phyloP scores from a whole-genome alignment of 2,113 vertebrate genomes.

The Grallaria varia region DNA sequence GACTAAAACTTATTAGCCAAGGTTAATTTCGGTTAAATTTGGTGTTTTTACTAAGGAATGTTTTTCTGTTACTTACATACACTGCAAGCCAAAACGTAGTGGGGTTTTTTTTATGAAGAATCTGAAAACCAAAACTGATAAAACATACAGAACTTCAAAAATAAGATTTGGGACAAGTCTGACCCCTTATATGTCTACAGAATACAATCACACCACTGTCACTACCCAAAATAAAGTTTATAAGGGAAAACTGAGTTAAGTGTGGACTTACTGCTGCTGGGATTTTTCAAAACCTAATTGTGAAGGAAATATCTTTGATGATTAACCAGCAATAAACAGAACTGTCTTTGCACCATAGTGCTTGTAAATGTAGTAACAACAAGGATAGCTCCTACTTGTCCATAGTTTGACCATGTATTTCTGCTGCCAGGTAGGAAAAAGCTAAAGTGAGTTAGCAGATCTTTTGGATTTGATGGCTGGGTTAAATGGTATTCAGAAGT shows the following conservation, averaged over 20 bases:
- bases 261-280: background rate
- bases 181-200: background rate
- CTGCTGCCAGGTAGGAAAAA: background rate
- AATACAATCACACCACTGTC: background rate
- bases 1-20: background rate
- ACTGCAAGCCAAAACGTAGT: background rate
- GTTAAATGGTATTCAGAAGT: background rate
- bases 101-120: background rate
- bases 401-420: background rate
- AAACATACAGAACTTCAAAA: background rate
- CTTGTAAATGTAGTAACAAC: background rate
- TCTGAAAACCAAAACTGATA: background rate
- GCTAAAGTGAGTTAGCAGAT: background rate
- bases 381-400: background rate
- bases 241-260: background rate
- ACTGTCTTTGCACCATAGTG: background rate
- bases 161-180: background rate
- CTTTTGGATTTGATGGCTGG: background rate
- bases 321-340: background rate
- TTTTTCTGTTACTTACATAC: background rate
- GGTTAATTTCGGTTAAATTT: background rate
- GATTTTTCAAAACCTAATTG: background rate
- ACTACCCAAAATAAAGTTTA: background rate
- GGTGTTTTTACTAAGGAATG: background rate
- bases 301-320: background rate